Evolutionary conservation across 2,797 vertebrate species (phyloP), one percentile per base, ranked within the genome.

Genomic region (Hapalemur alaotrensis): DNA sequence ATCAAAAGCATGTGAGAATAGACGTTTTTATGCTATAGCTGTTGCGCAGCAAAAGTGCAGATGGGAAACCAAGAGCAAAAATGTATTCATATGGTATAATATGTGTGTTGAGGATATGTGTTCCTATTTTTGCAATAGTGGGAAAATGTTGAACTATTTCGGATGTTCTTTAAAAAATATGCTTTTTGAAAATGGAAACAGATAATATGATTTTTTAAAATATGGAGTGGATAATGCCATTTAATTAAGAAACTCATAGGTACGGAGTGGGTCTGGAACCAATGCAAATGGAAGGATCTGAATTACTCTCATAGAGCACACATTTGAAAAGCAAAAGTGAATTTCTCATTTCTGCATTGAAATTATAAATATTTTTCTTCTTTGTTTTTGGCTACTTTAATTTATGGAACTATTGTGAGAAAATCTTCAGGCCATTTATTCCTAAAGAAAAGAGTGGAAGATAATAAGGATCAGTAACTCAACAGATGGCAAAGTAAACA

Each of bases 1-100:
- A 99, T 98, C 98, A 98, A 99, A 99, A 98, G 98, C 98, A 98
- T 98, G 98, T 98, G 98, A 98, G 98, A 98, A 98, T 97, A 98
- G 98, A 97, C 95, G 88, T 96, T 98, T 98, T 98, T 98, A 98
- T 98, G 97, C 98, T 98, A 98, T 98, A 98, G 98, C 97, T 98
- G 79, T 98, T 98, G 97, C 93, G 92, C 98, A 98, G 98, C 96
- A 96, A 97, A 96, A 97, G 94, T 97, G 91, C 98, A 98, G 98
- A 99, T 97, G 98, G 93, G 95, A 96, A 91, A 59, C 7, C 13
- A 89, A 91, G 97, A 98, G 72, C 89, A 95, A 93, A 91, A 97
- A 93, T 95, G 93, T 95, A 95, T 78, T 97, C 54, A 11, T 91
- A 94, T 96, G 95, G 89, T 96, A 82, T 97, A 73, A 76, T 69